Percentiles rank a stretch among this genome's conserved stretches.
Conservation (phyloP, 2,113 vertebrate species). For the Chelonoidis abingdonii region DNA sequence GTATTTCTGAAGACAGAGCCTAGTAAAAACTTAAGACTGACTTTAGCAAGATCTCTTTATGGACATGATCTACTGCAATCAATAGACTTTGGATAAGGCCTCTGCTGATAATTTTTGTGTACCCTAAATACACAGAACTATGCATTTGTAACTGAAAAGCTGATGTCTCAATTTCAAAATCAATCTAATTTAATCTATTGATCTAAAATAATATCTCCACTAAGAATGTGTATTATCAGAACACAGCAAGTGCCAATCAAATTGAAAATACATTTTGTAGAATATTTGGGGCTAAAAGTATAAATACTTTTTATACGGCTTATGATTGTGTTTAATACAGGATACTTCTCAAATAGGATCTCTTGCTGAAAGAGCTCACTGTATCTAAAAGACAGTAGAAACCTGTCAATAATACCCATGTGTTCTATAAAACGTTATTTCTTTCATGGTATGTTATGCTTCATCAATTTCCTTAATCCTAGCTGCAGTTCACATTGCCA, state of each 20-base stretch:
- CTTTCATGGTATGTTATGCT: conserved; percentile 70
- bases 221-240: conserved; percentile 43
- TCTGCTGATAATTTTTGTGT: conserved; percentile 4
- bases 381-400: conserved; percentile 61
- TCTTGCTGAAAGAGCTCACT: conserved; percentile 55
- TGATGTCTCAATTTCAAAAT: conserved; percentile 17
- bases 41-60: conserved; percentile 39
- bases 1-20: background rate
- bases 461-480: conserved; percentile 70
- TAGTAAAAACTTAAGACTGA: conserved; percentile 18
- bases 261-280: background rate
- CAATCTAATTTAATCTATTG: conserved; percentile 17
- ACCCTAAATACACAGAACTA: conserved; percentile 1
- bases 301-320: conserved; percentile 40
- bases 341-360: conserved; percentile 58
- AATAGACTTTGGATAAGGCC: conserved; percentile 31
- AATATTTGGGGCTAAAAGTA: conserved; percentile 8
- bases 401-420: conserved; percentile 67
- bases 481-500: conserved; percentile 60
- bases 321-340: conserved; percentile 60
- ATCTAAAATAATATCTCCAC: conserved; percentile 47
- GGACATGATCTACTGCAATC: conserved; percentile 25
- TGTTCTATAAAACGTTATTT: conserved; percentile 71
- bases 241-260: conserved; percentile 41
- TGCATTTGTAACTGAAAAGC: conserved; percentile 40